A percentile compares a stretch with the other conserved stretches of the same genome.
These are phyloP conservation scores for Conopomorpha cramerella DNA, from an alignment of 1,140 invertebrate genomes.

Conservation along the genomic window DNA sequence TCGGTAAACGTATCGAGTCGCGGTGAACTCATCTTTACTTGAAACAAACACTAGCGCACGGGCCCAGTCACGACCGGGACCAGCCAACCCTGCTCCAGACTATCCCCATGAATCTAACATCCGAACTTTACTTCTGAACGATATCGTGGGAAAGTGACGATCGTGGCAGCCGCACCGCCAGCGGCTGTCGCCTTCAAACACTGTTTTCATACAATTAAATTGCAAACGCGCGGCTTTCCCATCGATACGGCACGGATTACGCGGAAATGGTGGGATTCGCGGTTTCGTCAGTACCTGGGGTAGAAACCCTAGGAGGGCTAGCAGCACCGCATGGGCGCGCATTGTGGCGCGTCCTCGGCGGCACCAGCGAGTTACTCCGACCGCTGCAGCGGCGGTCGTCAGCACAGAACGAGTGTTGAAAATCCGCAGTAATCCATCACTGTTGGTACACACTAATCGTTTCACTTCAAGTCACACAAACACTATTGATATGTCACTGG, in stretches of 20 bases:
- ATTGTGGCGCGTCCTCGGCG: slow-evolving; percentile 52
- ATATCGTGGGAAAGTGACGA: slow-evolving; percentile 47
- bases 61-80: slow-evolving; percentile 44
- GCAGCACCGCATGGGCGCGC: slow-evolving; percentile 53
- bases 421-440: slow-evolving; percentile 52
- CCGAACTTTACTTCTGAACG: too few species aligned
- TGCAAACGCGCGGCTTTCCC: too few species aligned
- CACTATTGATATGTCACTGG: slow-evolving; percentile 45
- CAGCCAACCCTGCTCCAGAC: slow-evolving; percentile 30
- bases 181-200: too few species aligned
- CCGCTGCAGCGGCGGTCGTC: slow-evolving; percentile 31
- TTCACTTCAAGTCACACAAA: slow-evolving; percentile 55
- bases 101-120: slow-evolving; percentile 49
- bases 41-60: slow-evolving; percentile 25
- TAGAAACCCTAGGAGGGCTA: slow-evolving; percentile 57
- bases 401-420: slow-evolving; percentile 31
- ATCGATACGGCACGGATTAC: slow-evolving; percentile 4
- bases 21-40: slow-evolving; percentile 27
- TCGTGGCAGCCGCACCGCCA: too few species aligned
- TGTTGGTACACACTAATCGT: slow-evolving; percentile 50
- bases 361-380: slow-evolving; percentile 56
- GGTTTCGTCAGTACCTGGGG: slow-evolving; percentile 43
- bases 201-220: not conserved
- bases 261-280: not conserved
- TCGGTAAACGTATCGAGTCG: slow-evolving; percentile 46